Evolutionary conservation across 2,888 invertebrate species (phyloP), one percentile per base, ranked within the genome.

Genomic region (Hedya salicella): DNA sequence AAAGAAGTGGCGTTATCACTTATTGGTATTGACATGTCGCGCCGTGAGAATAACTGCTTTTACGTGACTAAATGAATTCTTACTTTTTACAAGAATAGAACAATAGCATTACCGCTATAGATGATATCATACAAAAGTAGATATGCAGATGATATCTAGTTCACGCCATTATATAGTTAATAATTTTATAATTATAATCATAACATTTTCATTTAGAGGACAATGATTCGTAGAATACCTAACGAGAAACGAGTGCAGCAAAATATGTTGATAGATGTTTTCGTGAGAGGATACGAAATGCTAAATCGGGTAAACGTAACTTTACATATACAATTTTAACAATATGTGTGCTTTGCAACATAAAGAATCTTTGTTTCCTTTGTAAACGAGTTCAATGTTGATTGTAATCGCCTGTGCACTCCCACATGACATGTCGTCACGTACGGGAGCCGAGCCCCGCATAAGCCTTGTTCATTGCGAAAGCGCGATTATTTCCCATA

Each of bases 331-430:
- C 39, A 59, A 52, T 59, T 60, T 53, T 40, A 65, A 65, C 65
- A 65, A 60, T 57, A 65, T 46, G 40, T 21, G 53, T 53, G 52
- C 44, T 65, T 46, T 13, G 14, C 46, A 19, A 74, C 69, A 81
- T 78, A 88, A 88, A 86, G 79, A 79, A 81, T 81, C 79, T 83
- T 87, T 89, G 86, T 88, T 81, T 71, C 76, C 79, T 79, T 87
- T 87, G 83, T 88, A 71, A 68, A 63, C 59, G 71, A 69, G 67
- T 72, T 79, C 80, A 83, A 81, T 83, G 78, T 72, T 73, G 78
- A 78, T 78, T 69, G 67, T 85, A 75, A 75, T 75, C 73, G 75
- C 75, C 70, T 74, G 71, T 88, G 88, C 87, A 56, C 66, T 61
- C 61, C 66, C 62, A 86, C 78, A 83, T 80, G 76, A 77, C 77